These are phyloP conservation scores for Pyrrhia umbra DNA, from an alignment of 2,888 invertebrate genomes.

Conservation along the genomic window DNA sequence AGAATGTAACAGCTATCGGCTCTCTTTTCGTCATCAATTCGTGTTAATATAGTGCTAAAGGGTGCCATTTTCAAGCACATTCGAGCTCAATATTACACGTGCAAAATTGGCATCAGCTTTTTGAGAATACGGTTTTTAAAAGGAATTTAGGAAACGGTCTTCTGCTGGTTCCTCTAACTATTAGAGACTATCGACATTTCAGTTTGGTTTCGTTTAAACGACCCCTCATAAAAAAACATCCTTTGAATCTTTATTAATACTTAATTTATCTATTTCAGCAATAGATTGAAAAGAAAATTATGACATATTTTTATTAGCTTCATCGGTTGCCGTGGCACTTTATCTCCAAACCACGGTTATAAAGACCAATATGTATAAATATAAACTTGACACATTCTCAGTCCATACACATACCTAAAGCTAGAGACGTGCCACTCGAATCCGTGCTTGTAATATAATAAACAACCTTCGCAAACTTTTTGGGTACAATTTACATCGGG, in stretches of 20 bases:
- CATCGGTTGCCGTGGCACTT: background rate
- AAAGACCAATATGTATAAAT: constrained; percentile 18
- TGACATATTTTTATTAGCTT: too few species aligned
- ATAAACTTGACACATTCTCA: background rate
- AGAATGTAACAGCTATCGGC: constrained; percentile 36
- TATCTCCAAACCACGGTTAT: background rate
- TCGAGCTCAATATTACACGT: background rate
- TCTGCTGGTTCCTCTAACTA: background rate
- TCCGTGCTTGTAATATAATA: constrained; percentile 70
- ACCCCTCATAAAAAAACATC: too few species aligned
- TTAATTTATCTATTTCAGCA: too few species aligned
- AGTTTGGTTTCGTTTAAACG: too few species aligned
- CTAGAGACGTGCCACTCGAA: constrained; percentile 57
- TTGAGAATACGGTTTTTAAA: background rate
- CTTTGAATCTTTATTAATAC: too few species aligned
- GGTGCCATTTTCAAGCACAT: constrained; percentile 11
- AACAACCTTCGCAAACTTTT: constrained; percentile 70
- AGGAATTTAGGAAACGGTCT: background rate
- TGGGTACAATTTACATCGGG: constrained; percentile 71
- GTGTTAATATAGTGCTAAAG: constrained; percentile 16
- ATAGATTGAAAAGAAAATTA: too few species aligned
- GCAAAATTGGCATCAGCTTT: constrained; percentile 3
- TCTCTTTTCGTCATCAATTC: constrained; percentile 34
- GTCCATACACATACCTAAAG: constrained; percentile 6
- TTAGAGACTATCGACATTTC: background rate